These are phyloP conservation scores for Calonectris borealis DNA, from an alignment of 2,113 vertebrate genomes.

Conservation along the genomic window DNA sequence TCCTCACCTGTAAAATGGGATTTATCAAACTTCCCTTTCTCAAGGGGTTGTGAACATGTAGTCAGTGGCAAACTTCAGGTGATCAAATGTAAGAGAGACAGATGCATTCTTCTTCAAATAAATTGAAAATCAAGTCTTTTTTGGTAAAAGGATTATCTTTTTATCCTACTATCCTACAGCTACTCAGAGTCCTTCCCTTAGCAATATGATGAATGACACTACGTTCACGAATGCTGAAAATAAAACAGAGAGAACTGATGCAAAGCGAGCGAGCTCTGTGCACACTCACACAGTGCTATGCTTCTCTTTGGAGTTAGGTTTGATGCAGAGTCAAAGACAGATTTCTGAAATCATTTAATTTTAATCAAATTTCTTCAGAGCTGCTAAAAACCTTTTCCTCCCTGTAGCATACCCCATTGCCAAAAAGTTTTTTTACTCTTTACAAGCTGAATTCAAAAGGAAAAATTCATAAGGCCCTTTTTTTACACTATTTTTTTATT, in stretches of 20 bases:
- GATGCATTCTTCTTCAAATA: neutral
- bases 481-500: neutral
- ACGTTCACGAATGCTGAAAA: neutral
- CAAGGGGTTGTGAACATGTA: accelerated
- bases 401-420: accelerated
- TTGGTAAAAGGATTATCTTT: neutral
- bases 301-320: neutral
- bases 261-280: neutral
- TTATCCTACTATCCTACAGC: neutral
- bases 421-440: neutral
- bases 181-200: neutral
- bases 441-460: neutral
- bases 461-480: neutral
- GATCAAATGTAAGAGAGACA: accelerated
- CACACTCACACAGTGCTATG: accelerated
- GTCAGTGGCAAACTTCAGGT: neutral
- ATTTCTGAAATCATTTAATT: neutral
- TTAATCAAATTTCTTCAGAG: neutral
- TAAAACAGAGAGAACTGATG: neutral
- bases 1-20: neutral
- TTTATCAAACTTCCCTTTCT: neutral
- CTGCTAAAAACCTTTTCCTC: neutral
- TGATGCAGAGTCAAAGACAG: neutral
- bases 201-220: neutral
- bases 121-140: neutral